Evolutionary conservation across 2,888 invertebrate species (phyloP).

Genomic region (Torymus aiolomorphi): DNA sequence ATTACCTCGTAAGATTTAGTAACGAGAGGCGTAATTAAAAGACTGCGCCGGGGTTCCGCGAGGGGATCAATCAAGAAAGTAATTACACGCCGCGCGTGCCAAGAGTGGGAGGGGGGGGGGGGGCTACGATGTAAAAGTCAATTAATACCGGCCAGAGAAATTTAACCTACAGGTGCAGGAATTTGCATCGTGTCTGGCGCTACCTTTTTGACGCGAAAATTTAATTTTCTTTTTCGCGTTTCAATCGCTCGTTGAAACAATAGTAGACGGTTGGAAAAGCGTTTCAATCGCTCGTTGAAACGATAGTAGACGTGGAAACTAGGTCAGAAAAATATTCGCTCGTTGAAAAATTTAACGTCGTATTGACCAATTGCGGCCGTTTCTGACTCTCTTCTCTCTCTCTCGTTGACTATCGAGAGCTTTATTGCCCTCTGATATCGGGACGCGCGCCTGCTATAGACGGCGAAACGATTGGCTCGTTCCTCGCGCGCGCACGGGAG

Average conservation of each 20-base stretch:
- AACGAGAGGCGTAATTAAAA: conserved; percentile 49
- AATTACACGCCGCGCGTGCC: conserved; percentile 27
- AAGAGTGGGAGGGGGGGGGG: background rate
- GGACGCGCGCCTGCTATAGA: conserved; percentile 28
- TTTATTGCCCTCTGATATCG: conserved; percentile 53
- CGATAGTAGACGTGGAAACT: background rate
- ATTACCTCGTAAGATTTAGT: conserved; percentile 33
- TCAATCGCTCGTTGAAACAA: too few relatives aligned
- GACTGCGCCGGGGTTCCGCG: conserved; percentile 1
- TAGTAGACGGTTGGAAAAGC: background rate
- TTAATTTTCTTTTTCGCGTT: background rate
- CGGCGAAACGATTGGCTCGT: conserved; percentile 44
- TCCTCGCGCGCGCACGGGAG: conserved; percentile 10
- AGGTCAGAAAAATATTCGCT: background rate
- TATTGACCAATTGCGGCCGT: conserved; percentile 11
- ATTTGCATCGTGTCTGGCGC: conserved; percentile 9
- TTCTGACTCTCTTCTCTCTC: background rate
- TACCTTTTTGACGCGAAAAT: background rate
- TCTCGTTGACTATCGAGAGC: conserved; percentile 6
- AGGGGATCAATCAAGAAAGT: conserved; percentile 43
- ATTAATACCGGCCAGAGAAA: conserved; percentile 28
- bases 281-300: background rate
- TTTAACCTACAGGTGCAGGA: conserved; percentile 26
- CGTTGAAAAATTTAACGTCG: conserved; percentile 15
- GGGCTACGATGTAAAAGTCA: conserved; percentile 31